These are phyloP conservation scores for Hyposmocoma kahamanoa DNA, from an alignment of 1,140 invertebrate genomes.

Conservation along the genomic window DNA sequence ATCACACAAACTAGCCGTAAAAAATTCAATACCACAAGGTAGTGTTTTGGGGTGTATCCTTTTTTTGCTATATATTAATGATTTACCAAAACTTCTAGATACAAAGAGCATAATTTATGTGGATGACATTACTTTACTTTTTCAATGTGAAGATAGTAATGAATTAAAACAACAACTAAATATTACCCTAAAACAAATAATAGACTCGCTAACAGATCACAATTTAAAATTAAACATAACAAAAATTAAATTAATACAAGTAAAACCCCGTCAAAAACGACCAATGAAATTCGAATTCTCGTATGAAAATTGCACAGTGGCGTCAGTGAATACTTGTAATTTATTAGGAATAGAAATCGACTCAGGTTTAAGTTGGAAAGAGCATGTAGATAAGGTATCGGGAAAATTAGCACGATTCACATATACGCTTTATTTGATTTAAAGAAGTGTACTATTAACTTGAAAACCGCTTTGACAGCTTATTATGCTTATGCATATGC, in stretches of 20 bases:
- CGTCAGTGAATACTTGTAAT: neutral
- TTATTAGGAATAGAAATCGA: neutral
- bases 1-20: neutral
- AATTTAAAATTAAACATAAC: constrained; percentile 1
- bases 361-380: neutral
- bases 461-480: neutral
- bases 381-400: neutral
- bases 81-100: neutral
- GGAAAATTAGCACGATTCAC: neutral
- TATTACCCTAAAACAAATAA: neutral
- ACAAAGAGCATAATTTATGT: neutral
- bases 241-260: neutral
- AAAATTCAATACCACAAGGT: neutral
- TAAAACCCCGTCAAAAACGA: neutral
- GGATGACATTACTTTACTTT: neutral
- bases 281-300: neutral
- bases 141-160: neutral
- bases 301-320: neutral
- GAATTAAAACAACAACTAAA: neutral
- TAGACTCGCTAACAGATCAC: neutral
- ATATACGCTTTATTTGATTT: neutral
- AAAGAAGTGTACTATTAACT: neutral
- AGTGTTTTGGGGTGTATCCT: neutral
- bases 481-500: neutral
- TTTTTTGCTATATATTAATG: constrained; percentile 1